Base-by-base conservation (phyloP, 2,113 vertebrate genomes). In the Emberiza fucata region DNA sequence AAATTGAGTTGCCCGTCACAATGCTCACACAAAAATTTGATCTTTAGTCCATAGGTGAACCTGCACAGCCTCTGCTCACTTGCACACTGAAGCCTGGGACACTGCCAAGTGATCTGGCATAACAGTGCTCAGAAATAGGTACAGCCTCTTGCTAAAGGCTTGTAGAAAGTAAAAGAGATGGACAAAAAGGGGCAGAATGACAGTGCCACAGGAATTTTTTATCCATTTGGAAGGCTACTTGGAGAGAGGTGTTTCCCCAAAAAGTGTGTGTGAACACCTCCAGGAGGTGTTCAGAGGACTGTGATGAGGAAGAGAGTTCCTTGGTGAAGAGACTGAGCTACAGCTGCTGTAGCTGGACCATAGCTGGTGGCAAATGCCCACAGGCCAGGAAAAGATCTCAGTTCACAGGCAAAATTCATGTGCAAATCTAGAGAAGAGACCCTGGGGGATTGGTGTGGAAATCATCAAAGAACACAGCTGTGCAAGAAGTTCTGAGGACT, bases 251-350 rank as follows among this genome's bases (percentile, higher is more conserved):
- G 12, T n/a, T 89, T 73, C 45, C n/a, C 31, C 20, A 8, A 22
- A 42, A 88, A 48, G 20, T 1, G 1, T 35, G 10, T 0, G 0
- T 37, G 39, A 71, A 13, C 10, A 24, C 8, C 25, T 61, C 22
- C 53, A 63, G 31, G 33, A 25, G 13, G 9, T 8, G 20, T 14
- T 35, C 47, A 47, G 47, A 47, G 48, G 20, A 56, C 5, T 1
- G 0, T 14, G 47, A 24, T 61, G 82, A 59, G 35, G 61, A 8
- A 31, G n/a, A 69, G 37, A 53, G 19, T 8, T 76, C 20, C 35
- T 64, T 27, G 66, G 8, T 48, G 51, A 42, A 35, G 35, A 66
- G 24, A 31, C 22, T 84, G 45, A 13, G 18, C 33, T 84, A 28
- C 29, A 59, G 17, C 24, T 53, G 45, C 33, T 71, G 28, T 6